Conservation (phyloP, 2,113 vertebrate genomes). For the Pterocles burchelli region DNA sequence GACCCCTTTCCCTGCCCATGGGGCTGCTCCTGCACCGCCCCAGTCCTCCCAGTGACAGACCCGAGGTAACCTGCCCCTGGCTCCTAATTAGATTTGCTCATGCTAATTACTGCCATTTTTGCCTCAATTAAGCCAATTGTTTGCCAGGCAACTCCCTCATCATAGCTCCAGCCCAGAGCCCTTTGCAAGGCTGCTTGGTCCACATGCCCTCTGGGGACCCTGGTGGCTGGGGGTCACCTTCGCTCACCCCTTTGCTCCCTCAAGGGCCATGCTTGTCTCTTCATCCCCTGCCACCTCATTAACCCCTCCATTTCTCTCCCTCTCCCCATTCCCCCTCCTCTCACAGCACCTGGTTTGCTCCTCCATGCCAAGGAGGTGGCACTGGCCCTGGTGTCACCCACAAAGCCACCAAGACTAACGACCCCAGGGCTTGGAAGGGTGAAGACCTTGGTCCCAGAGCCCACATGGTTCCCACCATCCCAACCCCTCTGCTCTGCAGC, state of each 20-base stretch:
- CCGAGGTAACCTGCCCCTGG: neutral
- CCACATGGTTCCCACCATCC: rapidly evolving
- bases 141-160: rapidly evolving
- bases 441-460: rapidly evolving
- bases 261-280: rapidly evolving
- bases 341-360: neutral
- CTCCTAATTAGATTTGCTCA: constrained; percentile 38
- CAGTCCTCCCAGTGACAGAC: neutral
- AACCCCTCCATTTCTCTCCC: neutral
- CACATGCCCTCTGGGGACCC: rapidly evolving
- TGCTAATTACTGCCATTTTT: neutral
- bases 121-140: constrained; percentile 40
- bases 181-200: neutral
- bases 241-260: rapidly evolving
- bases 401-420: rapidly evolving
- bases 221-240: neutral
- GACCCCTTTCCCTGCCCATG: neutral
- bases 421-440: rapidly evolving
- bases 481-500: neutral
- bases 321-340: neutral
- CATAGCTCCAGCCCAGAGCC: neutral
- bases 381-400: neutral
- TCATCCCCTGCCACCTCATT: rapidly evolving
- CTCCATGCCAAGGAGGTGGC: rapidly evolving
- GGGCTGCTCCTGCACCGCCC: neutral